Conservation (phyloP, 2,888 invertebrate genomes). For the Ceramica pisi region DNA sequence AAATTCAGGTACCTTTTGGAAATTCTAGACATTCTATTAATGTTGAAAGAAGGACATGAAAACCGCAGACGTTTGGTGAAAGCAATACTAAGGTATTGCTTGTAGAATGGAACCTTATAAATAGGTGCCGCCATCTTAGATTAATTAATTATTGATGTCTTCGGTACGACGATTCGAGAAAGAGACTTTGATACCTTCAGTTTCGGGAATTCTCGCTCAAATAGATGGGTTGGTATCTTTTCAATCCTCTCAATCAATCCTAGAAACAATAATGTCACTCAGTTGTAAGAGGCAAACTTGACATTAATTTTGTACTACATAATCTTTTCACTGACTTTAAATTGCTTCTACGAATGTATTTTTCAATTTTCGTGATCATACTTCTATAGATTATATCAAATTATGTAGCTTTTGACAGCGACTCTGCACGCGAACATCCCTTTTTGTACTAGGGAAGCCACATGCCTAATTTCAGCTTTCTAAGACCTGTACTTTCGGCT, state of each 20-base stretch:
- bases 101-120: slow-evolving; percentile 1
- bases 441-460: too few species aligned
- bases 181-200: neutral
- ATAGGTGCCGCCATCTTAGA: slow-evolving; percentile 3
- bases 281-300: too few species aligned
- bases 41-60: slow-evolving; percentile 5
- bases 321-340: too few species aligned
- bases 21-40: slow-evolving; percentile 22
- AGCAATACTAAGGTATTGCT: slow-evolving; percentile 9
- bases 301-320: too few species aligned
- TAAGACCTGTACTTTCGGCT: too few species aligned
- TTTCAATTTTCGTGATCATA: neutral
- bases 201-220: neutral
- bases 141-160: slow-evolving; percentile 22
- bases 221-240: neutral
- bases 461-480: too few species aligned
- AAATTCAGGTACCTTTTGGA: neutral
- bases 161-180: neutral
- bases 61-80: slow-evolving; percentile 29
- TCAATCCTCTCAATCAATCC: too few species aligned
- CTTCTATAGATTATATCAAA: too few species aligned
- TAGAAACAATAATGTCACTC: too few species aligned
- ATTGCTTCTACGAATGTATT: too few species aligned
- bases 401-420: too few species aligned
- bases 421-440: too few species aligned